Evolutionary conservation across 2,888 invertebrate species (phyloP).

Genomic region (Drosophila stalkeri): DNA sequence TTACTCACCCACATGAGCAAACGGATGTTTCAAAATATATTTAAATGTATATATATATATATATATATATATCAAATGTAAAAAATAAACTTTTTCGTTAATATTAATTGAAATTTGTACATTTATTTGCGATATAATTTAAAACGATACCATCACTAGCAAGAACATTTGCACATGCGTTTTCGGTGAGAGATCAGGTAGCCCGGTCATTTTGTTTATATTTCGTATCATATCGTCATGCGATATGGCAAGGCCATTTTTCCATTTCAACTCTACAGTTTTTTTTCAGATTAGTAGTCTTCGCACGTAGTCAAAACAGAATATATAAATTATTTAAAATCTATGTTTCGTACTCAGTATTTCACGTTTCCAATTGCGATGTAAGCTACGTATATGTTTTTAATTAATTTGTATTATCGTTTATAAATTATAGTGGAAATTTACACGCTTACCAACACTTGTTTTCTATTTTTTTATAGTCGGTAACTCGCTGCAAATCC

Average conservation of each 20-base stretch:
- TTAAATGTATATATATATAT: background rate
- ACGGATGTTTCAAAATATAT: background rate
- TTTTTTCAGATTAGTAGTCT: constrained; percentile 19
- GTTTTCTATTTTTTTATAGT: constrained; percentile 4
- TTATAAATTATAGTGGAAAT: background rate
- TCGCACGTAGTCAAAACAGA: background rate
- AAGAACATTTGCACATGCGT: background rate
- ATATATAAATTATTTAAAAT: background rate
- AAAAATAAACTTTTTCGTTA: background rate
- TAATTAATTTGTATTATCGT: no score
- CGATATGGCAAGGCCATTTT: constrained; percentile 4
- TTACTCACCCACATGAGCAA: background rate
- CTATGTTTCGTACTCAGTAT: background rate
- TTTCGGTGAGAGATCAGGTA: constrained; percentile 24
- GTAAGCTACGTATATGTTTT: constrained; percentile 15
- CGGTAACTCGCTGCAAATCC: constrained; percentile 25
- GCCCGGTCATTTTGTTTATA: constrained; percentile 40
- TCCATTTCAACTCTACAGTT: background rate
- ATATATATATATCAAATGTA: background rate
- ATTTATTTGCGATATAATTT: background rate
- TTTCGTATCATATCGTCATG: constrained; percentile 4
- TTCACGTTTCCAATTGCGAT: constrained; percentile 8
- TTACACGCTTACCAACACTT: constrained; percentile 50
- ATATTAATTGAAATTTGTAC: background rate
- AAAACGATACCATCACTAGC: background rate